These are phyloP conservation scores for Ivindomyrus marchei DNA, from an alignment of 2,113 vertebrate genomes.

Conservation along the genomic window DNA sequence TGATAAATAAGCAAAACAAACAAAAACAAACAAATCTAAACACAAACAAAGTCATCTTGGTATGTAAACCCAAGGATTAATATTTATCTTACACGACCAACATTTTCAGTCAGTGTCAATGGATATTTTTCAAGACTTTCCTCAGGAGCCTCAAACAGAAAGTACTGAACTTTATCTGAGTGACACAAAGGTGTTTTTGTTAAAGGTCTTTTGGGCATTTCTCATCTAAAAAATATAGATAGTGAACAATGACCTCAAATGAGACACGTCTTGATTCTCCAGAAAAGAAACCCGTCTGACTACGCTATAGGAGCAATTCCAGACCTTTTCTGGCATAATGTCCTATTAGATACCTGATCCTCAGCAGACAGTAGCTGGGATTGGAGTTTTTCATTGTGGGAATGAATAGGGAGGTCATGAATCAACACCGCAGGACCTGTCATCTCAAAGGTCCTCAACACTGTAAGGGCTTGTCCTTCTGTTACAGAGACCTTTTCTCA, in stretches of 20 bases:
- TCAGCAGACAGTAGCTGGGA: not conserved
- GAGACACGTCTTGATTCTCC: not conserved
- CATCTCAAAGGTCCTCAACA: not conserved
- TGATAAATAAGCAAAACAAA: not conserved
- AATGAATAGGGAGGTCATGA: not conserved
- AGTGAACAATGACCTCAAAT: not conserved
- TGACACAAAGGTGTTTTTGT: not conserved
- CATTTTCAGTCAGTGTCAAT: not conserved
- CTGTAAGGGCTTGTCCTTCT: conserved; percentile 3
- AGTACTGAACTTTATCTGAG: not conserved
- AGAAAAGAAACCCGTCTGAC: not conserved
- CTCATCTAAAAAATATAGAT: not conserved
- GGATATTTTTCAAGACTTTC: not conserved
- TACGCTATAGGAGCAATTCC: not conserved
- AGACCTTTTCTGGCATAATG: not conserved
- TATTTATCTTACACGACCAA: not conserved
- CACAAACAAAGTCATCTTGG: not conserved
- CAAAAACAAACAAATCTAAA: not conserved
- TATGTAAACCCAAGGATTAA: not conserved
- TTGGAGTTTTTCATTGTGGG: not conserved
- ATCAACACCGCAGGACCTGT: not conserved
- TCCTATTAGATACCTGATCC: conserved; percentile 4
- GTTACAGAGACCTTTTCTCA: not conserved
- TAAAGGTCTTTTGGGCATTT: not conserved
- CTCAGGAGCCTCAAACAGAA: not conserved